Evolutionary conservation across 2,113 vertebrate genomes (phyloP).

Genomic region (Myiozetetes cayanensis): DNA sequence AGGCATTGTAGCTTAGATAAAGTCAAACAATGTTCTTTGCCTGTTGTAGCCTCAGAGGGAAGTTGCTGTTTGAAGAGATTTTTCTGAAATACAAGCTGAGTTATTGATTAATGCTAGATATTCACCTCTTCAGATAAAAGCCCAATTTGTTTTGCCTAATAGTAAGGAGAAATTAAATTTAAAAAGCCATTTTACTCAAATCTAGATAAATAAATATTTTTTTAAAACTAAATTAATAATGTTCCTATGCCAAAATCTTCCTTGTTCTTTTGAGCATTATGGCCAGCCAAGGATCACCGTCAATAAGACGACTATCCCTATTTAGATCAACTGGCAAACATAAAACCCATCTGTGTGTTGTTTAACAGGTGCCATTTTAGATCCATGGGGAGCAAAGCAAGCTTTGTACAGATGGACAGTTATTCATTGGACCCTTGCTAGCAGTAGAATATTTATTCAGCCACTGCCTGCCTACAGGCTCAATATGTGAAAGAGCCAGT

Average conservation of each 20-base stretch:
- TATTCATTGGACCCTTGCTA: constrained; percentile 34
- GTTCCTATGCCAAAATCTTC: not conserved
- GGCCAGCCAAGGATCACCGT: constrained; percentile 33
- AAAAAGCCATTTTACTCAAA: not conserved
- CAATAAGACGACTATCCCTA: constrained; percentile 16
- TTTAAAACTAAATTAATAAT: not conserved
- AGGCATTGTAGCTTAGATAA: not conserved
- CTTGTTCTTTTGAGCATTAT: not conserved
- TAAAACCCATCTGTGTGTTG: constrained; percentile 63
- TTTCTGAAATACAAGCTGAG: not conserved
- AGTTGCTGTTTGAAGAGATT: not conserved
- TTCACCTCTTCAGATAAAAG: not conserved
- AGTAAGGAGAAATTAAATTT: not conserved
- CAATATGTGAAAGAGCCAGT: not conserved
- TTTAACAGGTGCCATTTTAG: constrained; percentile 68
- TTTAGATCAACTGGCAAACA: constrained; percentile 64
- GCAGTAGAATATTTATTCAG: constrained; percentile 45
- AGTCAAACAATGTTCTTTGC: not conserved
- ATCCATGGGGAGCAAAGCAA: constrained; percentile 57
- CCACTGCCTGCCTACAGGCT: constrained; percentile 18
- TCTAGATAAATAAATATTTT: not conserved
- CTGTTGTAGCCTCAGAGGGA: not conserved
- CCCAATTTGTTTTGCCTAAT: not conserved
- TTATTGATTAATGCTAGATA: constrained; percentile 30
- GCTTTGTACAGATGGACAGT: constrained; percentile 62